Base-by-base conservation (phyloP, 2,797 vertebrate genomes). In the Enoplosus armatus region DNA sequence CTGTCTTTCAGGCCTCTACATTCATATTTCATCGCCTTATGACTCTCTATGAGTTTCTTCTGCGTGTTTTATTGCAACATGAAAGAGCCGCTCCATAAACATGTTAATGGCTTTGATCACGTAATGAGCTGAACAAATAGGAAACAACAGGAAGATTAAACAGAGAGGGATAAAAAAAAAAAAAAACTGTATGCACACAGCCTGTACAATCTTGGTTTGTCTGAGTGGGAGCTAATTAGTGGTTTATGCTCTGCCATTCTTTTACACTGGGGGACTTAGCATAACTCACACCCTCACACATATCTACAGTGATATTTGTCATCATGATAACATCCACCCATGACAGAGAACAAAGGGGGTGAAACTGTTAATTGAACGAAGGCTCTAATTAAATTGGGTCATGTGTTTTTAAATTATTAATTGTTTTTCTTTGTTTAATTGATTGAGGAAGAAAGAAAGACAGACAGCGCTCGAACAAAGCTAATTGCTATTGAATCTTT, bases 361-460 rank as follows among this genome's bases (percentile, higher is more conserved):
- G 87, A 96, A 39, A 92, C 95, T 93, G 95, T 96, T 97, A 96
- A 98, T 97, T 97, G 96, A 97, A 96, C 95, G 94, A 95, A 95
- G 94, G 94, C 95, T 92, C 95, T 97, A 96, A 98, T 97, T 97
- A 97, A 97, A 79, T 71, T 75, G 66, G 76, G 73, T 80, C 72
- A 72, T 79, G 75, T 69, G 33, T 56, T 69, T 69, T 74, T 71
- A 54, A 50, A 87, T 88, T 65, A 83, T 83, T 69, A 74, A 80
- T 78, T 69, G 67, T 77, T 79, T 82, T 76, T 68, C 73, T 88
- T 86, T 84, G 73, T 80, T 71, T 85, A 64, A 82, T 82, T 87
- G 54, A 56, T 76, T 54, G 26, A 51, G 33, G 41, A 80, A 51
- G 33, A 48, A n/a, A 59, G 41, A 48, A 51, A 70, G 56, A 29